phyloP scores from a whole-genome alignment of 2,888 invertebrate species.

The Dinocampus coccinellae region DNA sequence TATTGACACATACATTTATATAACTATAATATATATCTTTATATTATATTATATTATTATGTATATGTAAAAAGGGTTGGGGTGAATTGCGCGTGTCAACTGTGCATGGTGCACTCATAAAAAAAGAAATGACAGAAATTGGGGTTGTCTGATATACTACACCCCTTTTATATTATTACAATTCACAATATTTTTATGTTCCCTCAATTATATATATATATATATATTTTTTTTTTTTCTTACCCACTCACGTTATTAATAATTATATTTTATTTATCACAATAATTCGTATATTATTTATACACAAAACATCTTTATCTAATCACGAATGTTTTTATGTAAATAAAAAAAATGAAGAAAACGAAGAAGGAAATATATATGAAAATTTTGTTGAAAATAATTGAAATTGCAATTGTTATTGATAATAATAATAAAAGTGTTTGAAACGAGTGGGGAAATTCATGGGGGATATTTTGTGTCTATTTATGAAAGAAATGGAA shows the following conservation, averaged over 20 bases:
- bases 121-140: neutral
- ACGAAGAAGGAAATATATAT: too few relatives aligned
- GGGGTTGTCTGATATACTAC: neutral
- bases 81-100: conserved; percentile 29
- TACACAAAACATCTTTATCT: too few relatives aligned
- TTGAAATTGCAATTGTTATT: too few relatives aligned
- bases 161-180: conserved; percentile 14
- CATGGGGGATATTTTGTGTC: too few relatives aligned
- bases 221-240: neutral
- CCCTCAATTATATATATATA: neutral
- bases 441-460: too few relatives aligned
- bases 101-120: neutral
- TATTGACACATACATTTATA: conserved; percentile 8
- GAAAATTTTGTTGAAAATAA: too few relatives aligned
- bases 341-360: too few relatives aligned
- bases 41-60: neutral
- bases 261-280: too few relatives aligned
- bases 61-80: conserved; percentile 51
- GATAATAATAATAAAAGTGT: too few relatives aligned
- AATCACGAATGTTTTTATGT: too few relatives aligned
- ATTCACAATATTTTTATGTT: neutral
- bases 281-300: too few relatives aligned
- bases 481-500: neutral
- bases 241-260: too few relatives aligned
- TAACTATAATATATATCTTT: neutral